These are phyloP conservation scores for Pseudopleuronectes americanus DNA, from an alignment of 2,797 vertebrate genomes.

Conservation along the genomic window DNA sequence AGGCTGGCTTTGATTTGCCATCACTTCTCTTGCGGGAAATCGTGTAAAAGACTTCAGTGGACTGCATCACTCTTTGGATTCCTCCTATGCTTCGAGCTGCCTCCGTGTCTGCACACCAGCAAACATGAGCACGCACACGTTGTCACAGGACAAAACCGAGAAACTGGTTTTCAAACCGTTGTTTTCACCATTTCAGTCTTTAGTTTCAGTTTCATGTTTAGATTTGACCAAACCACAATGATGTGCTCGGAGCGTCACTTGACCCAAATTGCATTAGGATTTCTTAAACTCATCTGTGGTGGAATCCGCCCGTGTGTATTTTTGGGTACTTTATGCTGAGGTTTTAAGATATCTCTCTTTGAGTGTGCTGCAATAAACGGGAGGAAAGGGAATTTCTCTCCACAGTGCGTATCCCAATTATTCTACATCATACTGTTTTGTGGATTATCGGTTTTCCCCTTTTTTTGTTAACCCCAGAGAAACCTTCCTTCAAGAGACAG, in stretches of 20 bases:
- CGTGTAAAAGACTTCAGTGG: background rate
- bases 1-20: background rate
- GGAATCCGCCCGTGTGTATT: conserved; percentile 6
- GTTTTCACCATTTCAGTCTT: conserved; percentile 6
- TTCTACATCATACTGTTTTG: background rate
- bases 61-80: background rate
- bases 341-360: conserved; percentile 5
- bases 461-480: background rate
- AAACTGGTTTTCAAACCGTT: conserved; percentile 5
- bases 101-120: conserved; percentile 5
- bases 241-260: background rate
- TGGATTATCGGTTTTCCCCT: conserved; percentile 2
- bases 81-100: background rate
- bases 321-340: background rate
- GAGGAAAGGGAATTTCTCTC: background rate
- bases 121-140: conserved; percentile 17
- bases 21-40: background rate
- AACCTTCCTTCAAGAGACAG: background rate
- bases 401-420: background rate
- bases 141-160: conserved; percentile 15
- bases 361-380: background rate
- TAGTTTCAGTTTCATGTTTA: conserved; percentile 26
- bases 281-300: background rate
- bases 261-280: conserved; percentile 13
- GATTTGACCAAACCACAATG: background rate